Evolutionary conservation across 1,140 invertebrate species (phyloP), one percentile per base, ranked within the genome.

Genomic region (Littorina saxatilis): DNA sequence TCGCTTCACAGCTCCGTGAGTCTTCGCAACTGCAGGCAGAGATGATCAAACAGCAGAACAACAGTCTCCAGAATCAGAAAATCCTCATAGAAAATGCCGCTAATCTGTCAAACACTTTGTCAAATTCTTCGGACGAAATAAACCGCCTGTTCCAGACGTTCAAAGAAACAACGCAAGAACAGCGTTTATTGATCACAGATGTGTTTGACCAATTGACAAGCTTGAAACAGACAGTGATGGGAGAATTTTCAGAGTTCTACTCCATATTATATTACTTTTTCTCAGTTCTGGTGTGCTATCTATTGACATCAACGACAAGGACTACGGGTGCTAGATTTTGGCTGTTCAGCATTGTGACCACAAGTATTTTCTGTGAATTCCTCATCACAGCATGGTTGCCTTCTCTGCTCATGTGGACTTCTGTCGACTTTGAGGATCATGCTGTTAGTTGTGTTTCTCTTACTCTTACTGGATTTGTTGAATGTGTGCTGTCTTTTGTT

Each of bases 201-300:
- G 93, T 95, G 55, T 95, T 95, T 89, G 93, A 94, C 29, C 92
- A 94, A 70, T 86, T 95, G 47, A 86, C 88, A 13, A 91, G 91
- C 43, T 92, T 95, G 75, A 94, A 95, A 88, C 91, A 87, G 40
- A 86, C 93, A 37, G 89, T 94, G 32, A 88, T 91, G 89, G 94
- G 94, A 20, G 94, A 95, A 93, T 93, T 95, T 77, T 94, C 94
- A 2, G 93, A 94, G 84, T 92, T 95, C 80, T 94, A 94, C 82
- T 93, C 94, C 1, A 88, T 94, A 39, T 88, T 94, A n/a, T 95
- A 94, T 87, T 95, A 94, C 81, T 88, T 92, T 37, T 78, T 92
- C 3, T 91, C 92, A 52, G 90, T 94, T 39, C 86, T 94, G 37
- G 82, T 94, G 4, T 92, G 92, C 20, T 94, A 94, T 61, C 77